A percentile compares a stretch with the other conserved stretches of the same genome.
phyloP scores from a whole-genome alignment of 2,113 vertebrate genomes.

The Gopherus flavomarginatus region DNA sequence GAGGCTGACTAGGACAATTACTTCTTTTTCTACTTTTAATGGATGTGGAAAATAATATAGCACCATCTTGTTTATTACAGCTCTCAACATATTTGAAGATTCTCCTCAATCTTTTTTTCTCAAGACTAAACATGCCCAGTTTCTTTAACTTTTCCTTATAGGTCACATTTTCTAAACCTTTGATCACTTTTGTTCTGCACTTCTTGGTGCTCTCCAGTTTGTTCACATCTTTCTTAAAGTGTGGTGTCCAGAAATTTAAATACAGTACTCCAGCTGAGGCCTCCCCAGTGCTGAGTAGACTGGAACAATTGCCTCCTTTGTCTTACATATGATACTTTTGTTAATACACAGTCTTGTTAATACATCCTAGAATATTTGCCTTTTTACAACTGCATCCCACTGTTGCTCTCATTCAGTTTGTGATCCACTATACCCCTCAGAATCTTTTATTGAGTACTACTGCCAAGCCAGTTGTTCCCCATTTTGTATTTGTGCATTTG shows the following conservation, averaged over 20 bases:
- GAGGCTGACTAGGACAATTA: not conserved
- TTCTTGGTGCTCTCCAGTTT: not conserved
- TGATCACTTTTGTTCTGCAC: not conserved
- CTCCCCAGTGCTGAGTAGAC: not conserved
- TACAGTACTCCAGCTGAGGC: not conserved
- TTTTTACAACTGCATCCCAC: not conserved
- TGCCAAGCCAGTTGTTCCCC: not conserved
- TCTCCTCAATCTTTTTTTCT: not conserved
- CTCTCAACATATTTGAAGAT: not conserved
- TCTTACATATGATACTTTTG: not conserved
- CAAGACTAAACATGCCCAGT: not conserved
- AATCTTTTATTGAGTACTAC: not conserved
- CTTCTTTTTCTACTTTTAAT: not conserved
- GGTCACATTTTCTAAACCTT: not conserved
- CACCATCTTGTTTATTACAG: not conserved
- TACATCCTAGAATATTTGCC: not conserved
- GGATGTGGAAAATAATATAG: not conserved
- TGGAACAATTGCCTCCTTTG: not conserved
- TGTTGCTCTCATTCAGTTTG: not conserved
- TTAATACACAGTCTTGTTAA: not conserved
- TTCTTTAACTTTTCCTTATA: not conserved
- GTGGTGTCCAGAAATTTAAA: not conserved
- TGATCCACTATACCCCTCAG: not conserved
- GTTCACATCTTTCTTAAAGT: not conserved
- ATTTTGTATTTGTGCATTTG: not conserved